phyloP scores from a whole-genome alignment of 2,797 vertebrate genomes.

The Lepilemur septentrionalis region DNA sequence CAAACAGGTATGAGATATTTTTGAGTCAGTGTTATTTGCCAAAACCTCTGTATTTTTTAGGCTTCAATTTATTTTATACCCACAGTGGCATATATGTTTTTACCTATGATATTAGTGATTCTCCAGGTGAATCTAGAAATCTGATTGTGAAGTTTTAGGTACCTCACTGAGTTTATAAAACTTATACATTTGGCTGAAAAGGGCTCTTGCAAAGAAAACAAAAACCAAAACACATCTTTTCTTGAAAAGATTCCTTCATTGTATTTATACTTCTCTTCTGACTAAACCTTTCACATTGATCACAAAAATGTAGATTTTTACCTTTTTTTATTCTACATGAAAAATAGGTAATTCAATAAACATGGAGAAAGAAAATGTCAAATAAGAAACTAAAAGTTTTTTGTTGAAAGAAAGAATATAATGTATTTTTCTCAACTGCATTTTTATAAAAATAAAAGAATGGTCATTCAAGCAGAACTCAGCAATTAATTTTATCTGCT shows the following conservation, averaged over 20 bases:
- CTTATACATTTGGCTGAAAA: conserved; percentile 77
- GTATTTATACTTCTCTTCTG: conserved; percentile 25
- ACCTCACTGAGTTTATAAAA: conserved; percentile 69
- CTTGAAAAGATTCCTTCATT: conserved; percentile 74
- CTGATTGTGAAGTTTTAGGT: conserved; percentile 73
- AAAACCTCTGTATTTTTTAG: neutral
- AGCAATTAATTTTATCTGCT: conserved; percentile 68
- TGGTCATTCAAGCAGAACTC: conserved; percentile 28
- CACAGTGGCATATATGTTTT: conserved; percentile 43
- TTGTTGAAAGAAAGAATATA: conserved; percentile 32
- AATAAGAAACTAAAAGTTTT: conserved; percentile 22
- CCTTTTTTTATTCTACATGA: conserved; percentile 14
- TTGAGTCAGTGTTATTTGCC: conserved; percentile 20
- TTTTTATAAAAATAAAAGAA: conserved; percentile 62
- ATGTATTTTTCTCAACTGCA: conserved; percentile 33
- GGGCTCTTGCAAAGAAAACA: conserved; percentile 66
- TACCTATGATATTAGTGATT: conserved; percentile 54
- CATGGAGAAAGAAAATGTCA: conserved; percentile 21
- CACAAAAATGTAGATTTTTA: conserved; percentile 22
- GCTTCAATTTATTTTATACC: conserved; percentile 10
- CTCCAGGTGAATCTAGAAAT: conserved; percentile 7
- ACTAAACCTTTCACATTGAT: neutral
- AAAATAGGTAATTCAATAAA: conserved; percentile 37
- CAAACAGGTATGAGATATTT: neutral
- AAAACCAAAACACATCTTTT: conserved; percentile 52